phyloP scores from a whole-genome alignment of 2,797 vertebrate species.

The Poliocrania exsul region DNA sequence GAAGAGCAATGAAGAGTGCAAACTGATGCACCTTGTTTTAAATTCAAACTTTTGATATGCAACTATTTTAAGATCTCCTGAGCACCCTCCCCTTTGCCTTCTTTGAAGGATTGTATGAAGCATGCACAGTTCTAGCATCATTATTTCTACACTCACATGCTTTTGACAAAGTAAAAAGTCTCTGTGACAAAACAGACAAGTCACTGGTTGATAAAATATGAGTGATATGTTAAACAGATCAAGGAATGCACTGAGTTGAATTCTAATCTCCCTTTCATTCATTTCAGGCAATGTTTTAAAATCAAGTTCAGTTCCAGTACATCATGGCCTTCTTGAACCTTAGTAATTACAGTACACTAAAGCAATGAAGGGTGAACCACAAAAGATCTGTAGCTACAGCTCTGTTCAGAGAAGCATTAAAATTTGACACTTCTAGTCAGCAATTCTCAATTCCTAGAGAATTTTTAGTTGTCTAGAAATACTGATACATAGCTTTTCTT shows the following conservation, averaged over 20 bases:
- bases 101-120: not conserved
- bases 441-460: not conserved
- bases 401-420: not conserved
- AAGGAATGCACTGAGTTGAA: not conserved
- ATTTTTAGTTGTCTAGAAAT: not conserved
- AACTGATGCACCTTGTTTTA: not conserved
- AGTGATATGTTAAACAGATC: not conserved
- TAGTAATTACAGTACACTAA: not conserved
- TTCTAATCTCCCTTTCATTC: not conserved
- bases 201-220: not conserved
- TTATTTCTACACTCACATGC: not conserved
- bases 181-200: not conserved
- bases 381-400: not conserved
- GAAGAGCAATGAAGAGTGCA: not conserved
- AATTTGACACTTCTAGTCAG: constrained; percentile 8
- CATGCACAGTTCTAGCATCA: not conserved
- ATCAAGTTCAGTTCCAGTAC: not conserved
- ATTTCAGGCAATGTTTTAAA: not conserved
- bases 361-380: not conserved
- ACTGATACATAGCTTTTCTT: not conserved
- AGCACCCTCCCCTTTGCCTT: not conserved
- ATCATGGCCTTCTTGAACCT: not conserved
- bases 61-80: not conserved
- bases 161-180: not conserved
- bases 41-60: not conserved